Evolutionary conservation across 2,113 vertebrate genomes (phyloP).

Genomic region (Gymnarchus niloticus): DNA sequence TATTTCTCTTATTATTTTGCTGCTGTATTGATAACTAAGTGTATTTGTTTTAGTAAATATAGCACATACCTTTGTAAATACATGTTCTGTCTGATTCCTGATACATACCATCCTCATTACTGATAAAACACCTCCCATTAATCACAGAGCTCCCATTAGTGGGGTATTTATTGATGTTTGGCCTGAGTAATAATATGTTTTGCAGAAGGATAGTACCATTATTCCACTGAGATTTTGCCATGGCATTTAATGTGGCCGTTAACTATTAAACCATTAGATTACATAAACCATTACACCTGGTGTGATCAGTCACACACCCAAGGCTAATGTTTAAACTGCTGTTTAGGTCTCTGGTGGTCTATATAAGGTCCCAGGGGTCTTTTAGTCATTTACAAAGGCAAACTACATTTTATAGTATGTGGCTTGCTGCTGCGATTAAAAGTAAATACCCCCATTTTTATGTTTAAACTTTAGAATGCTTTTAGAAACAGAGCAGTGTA

Average conservation of each 20-base stretch:
- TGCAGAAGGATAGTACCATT: neutral
- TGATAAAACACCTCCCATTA: neutral
- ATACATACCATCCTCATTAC: slow-evolving; percentile 8
- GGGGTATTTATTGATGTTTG: neutral
- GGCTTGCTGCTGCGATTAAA: neutral
- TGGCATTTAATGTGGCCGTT: neutral
- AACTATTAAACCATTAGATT: slow-evolving; percentile 4
- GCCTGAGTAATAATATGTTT: slow-evolving; percentile 10
- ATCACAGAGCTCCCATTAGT: neutral
- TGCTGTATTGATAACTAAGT: neutral
- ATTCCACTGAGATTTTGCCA: slow-evolving; percentile 11
- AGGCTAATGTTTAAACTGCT: slow-evolving; percentile 11
- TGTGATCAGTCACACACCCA: neutral
- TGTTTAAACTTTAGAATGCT: neutral
- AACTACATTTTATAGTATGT: neutral
- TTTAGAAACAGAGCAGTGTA: neutral
- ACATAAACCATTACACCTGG: slow-evolving; percentile 2
- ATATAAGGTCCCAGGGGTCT: neutral
- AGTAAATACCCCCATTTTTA: neutral
- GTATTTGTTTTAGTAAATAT: neutral
- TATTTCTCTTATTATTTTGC: neutral
- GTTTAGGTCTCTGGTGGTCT: neutral
- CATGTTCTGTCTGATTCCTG: neutral
- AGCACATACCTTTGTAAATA: neutral
- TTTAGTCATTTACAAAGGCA: neutral